These are phyloP conservation scores for Zaprionus davidi DNA, from an alignment of 1,140 invertebrate genomes.

Conservation along the genomic window DNA sequence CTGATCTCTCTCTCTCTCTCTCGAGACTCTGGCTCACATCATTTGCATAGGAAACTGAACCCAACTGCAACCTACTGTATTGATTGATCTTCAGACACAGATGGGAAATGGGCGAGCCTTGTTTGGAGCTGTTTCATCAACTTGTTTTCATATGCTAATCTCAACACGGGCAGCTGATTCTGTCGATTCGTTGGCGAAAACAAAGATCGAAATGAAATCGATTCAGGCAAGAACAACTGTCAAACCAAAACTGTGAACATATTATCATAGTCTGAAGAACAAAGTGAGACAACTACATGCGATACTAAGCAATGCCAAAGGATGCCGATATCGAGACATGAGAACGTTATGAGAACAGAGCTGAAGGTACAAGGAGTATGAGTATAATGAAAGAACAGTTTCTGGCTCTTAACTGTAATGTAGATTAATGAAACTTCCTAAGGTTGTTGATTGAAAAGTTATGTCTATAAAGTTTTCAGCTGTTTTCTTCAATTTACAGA, in stretches of 20 bases:
- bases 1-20: no score
- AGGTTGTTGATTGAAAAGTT: no score
- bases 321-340: neutral
- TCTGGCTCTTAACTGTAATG: no score
- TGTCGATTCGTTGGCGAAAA: slow-evolving; percentile 24
- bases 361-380: neutral
- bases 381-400: no score
- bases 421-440: no score
- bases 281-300: no score
- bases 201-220: slow-evolving; percentile 14
- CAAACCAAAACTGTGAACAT: slow-evolving; percentile 35
- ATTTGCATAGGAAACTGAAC: slow-evolving; percentile 38
- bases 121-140: slow-evolving; percentile 51
- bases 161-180: slow-evolving; percentile 37
- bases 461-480: no score
- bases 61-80: slow-evolving; percentile 18
- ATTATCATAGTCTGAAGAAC: slow-evolving; percentile 3
- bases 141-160: slow-evolving; percentile 59
- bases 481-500: no score
- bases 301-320: neutral
- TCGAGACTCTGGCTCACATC: slow-evolving; percentile 21
- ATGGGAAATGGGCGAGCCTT: slow-evolving; percentile 36
- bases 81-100: slow-evolving; percentile 41
- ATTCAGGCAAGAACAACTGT: slow-evolving; percentile 21
- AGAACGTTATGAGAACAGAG: neutral